Conservation (phyloP, 2,113 vertebrate species). For the Perca flavescens region DNA sequence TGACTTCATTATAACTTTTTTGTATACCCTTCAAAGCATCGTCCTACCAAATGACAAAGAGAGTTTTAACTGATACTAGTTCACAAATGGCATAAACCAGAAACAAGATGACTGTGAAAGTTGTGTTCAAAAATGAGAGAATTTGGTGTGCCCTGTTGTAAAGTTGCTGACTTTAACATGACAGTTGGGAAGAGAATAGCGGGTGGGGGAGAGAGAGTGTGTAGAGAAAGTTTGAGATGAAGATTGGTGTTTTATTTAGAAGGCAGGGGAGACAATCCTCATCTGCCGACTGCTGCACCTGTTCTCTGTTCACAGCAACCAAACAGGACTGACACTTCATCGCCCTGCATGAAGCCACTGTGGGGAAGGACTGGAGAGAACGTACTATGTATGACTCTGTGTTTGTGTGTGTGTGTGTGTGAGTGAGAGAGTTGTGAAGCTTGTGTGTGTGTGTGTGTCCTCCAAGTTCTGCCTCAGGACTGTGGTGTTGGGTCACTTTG, state of each 20-base stretch:
- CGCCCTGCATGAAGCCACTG: constrained; percentile 35
- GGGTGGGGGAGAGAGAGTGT: background rate
- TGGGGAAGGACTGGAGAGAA: constrained; percentile 34
- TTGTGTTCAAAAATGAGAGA: background rate
- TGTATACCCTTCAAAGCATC: background rate
- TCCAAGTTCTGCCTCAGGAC: constrained; percentile 41
- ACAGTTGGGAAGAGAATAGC: constrained; percentile 20
- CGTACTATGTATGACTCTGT: background rate
- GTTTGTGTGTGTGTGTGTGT: background rate
- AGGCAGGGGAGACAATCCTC: constrained; percentile 33
- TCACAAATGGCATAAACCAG: background rate
- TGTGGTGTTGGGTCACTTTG: constrained; percentile 35
- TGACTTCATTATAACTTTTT: background rate
- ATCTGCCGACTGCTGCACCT: constrained; percentile 40
- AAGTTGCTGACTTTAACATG: constrained; percentile 20
- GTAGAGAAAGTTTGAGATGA: constrained; percentile 22
- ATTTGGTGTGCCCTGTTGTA: background rate
- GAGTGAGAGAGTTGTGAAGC: too few species aligned
- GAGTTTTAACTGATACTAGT: background rate
- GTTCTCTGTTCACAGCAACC: constrained; percentile 53
- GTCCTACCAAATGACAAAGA: background rate
- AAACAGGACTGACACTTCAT: constrained; percentile 40
- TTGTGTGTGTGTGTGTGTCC: constrained; percentile 13
- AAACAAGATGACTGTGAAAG: background rate
- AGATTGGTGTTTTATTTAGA: constrained; percentile 50